phyloP scores from a whole-genome alignment of 1,140 invertebrate species.

The Halyomorpha halys region DNA sequence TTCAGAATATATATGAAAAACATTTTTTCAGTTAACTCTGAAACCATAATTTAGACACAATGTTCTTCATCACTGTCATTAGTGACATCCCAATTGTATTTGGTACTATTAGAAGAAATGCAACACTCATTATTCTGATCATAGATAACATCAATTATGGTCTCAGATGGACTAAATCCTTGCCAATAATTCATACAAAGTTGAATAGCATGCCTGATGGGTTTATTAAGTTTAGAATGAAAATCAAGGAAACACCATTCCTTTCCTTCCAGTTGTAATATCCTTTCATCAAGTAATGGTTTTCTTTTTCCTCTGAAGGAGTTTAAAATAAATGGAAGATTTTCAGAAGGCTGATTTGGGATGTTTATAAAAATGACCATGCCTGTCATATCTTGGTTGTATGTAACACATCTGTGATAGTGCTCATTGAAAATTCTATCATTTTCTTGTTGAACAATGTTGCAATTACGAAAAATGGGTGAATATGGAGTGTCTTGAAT shows the following conservation, averaged over 20 bases:
- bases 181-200: slow-evolving; percentile 6
- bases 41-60: no score
- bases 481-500: slow-evolving; percentile 10
- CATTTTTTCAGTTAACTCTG: no score
- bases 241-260: no score
- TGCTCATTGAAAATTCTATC: neutral
- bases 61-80: no score
- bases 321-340: neutral
- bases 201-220: neutral
- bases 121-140: neutral
- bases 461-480: neutral
- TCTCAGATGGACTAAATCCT: neutral
- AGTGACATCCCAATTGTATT: no score
- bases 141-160: neutral
- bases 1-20: no score
- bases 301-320: slow-evolving; percentile 3
- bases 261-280: no score
- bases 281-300: neutral
- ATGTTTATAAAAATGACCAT: neutral
- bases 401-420: neutral
- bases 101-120: no score
- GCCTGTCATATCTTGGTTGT: slow-evolving; percentile 4
- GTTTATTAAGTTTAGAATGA: no score
- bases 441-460: neutral
- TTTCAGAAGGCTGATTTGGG: neutral